These are phyloP conservation scores for Eledona agricola DNA, from an alignment of 2,888 invertebrate species.

Conservation along the genomic window DNA sequence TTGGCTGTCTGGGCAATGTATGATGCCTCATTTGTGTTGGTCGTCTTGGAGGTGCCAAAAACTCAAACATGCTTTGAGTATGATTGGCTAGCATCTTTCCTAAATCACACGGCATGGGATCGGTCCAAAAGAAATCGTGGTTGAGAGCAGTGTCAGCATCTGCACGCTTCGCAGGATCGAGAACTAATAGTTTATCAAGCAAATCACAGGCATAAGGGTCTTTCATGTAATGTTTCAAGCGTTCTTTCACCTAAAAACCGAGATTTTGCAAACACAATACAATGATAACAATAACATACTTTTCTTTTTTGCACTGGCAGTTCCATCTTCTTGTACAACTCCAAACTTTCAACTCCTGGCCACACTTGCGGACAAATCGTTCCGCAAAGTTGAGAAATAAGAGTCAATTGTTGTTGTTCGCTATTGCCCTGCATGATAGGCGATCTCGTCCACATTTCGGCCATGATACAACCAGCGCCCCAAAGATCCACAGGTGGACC, in stretches of 20 bases:
- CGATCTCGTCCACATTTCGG: slow-evolving; percentile 98
- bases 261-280: slow-evolving; percentile 1
- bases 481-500: slow-evolving; percentile 97
- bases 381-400: slow-evolving; percentile 96
- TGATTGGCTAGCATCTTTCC: slow-evolving; percentile 92
- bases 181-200: slow-evolving; percentile 86
- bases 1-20: slow-evolving; percentile 65
- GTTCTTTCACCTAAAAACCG: slow-evolving; percentile 73
- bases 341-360: slow-evolving; percentile 91
- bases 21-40: slow-evolving; percentile 74
- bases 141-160: slow-evolving; percentile 94
- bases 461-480: slow-evolving; percentile 99
- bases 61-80: slow-evolving; percentile 95
- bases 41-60: slow-evolving; percentile 80
- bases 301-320: slow-evolving; percentile 87
- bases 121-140: slow-evolving; percentile 98
- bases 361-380: slow-evolving; percentile 93
- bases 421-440: slow-evolving; percentile 97
- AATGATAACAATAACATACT: slow-evolving; percentile 59
- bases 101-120: slow-evolving; percentile 93
- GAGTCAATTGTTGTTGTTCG: slow-evolving; percentile 93
- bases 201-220: slow-evolving; percentile 93
- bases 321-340: slow-evolving; percentile 88
- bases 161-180: slow-evolving; percentile 89
- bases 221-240: slow-evolving; percentile 88